These are phyloP conservation scores for Agonopterix heracliana DNA, from an alignment of 2,888 invertebrate species.

Conservation along the genomic window DNA sequence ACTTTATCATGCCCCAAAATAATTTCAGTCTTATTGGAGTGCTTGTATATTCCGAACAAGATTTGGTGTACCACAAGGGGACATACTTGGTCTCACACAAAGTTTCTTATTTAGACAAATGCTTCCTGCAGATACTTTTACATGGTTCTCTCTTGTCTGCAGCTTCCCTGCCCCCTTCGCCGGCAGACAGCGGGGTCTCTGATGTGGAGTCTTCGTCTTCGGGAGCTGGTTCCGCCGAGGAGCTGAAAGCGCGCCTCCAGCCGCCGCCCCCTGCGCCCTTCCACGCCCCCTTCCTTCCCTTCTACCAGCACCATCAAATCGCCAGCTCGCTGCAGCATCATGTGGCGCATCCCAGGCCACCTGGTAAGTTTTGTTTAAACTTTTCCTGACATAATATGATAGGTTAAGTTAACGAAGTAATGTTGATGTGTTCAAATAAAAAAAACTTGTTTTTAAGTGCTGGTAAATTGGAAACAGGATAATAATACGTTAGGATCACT, in stretches of 20 bases:
- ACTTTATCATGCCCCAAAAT: no score
- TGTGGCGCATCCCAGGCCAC: slow-evolving; percentile 65
- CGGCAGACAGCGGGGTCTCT: slow-evolving; percentile 97
- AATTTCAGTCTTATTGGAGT: no score
- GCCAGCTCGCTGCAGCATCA: slow-evolving; percentile 71
- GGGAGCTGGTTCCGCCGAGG: slow-evolving; percentile 86
- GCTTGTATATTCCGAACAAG: no score
- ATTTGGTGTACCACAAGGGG: neutral
- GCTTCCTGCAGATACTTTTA: neutral
- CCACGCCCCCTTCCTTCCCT: slow-evolving; percentile 79
- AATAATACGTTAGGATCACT: no score
- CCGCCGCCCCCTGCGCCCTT: slow-evolving; percentile 77
- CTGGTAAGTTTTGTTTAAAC: slow-evolving; percentile 39
- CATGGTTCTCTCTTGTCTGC: slow-evolving; percentile 24
- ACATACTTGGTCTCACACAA: neutral
- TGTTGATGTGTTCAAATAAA: no score
- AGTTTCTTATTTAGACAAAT: neutral
- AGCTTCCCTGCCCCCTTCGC: slow-evolving; percentile 97
- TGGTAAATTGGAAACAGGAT: no score
- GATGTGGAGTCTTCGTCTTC: slow-evolving; percentile 97
- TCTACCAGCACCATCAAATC: slow-evolving; percentile 79
- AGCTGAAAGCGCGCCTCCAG: slow-evolving; percentile 91
- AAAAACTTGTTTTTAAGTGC: no score
- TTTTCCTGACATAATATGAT: neutral
- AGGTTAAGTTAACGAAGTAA: no score